Evolutionary conservation across 1,140 invertebrate species (phyloP), one percentile per base, ranked within the genome.

Genomic region (Mamestra configurata): DNA sequence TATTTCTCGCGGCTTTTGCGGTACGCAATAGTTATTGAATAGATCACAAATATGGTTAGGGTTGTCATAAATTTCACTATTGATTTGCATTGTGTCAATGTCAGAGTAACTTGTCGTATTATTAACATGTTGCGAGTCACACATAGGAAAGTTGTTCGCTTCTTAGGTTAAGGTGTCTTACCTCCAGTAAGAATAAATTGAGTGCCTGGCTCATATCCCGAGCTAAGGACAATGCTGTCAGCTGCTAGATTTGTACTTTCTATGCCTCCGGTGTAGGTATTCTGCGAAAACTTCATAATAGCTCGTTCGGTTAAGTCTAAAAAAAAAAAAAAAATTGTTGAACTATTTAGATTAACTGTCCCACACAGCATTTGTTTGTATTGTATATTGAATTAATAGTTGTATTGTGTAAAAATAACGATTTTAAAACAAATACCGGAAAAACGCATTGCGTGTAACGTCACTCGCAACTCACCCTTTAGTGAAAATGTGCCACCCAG

Each of bases 221-320:
- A 37, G 27, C 80, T 80, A 13, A 91, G 80, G 68, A 84, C 31
- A 37, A 91, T 84, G 75, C 81, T 61, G 64, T 89, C 87, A 2
- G 85, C 68, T 2, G 22, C 75, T n/a, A 92, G 66, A 15, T 20
- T 61, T n/a, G 76, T 79, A n/a, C 86, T 55, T 27, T 87, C 66
- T 59, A 90, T 61, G 7, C 49, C 43, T 8, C 89, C 91, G 31
- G 78, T 80, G 35, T 90, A 92, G 18, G 81, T 85, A 59, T 86
- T 81, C 79, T 88, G 82, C 0, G 86, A 81, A 83, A 92, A 92
- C 55, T 31, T 77, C 82, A 91, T 82, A 35, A 84, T 40, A 8
- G 73, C 64, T 15, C 79, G 79, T 64, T 90, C 84, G 0, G 87
- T 90, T 35, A 90, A 37, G 68, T 90, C 91, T 92, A 81, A 37